Evolutionary conservation across 2,797 vertebrate species (phyloP), one percentile per base, ranked within the genome.

Genomic region (Oceanodroma leucorhoa): DNA sequence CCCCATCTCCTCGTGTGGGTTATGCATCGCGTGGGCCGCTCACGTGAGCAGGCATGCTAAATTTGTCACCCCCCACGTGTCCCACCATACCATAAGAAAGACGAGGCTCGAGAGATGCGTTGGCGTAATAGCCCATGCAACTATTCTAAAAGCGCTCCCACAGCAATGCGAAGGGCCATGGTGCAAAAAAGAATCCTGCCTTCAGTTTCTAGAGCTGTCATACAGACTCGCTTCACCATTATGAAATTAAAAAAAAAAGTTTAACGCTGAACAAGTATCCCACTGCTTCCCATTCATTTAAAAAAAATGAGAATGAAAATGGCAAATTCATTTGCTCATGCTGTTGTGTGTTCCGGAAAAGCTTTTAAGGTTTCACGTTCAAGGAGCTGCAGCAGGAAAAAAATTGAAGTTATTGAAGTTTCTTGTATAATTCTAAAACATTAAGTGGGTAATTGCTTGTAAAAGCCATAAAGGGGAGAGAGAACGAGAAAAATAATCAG

Each of bases 371-470:
- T 71, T 86, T 90, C 75, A 32, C 45, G 36, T 76, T 96, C 88
- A 93, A 94, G 83, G 83, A 86, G 80, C 64, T 93, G 75, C 80
- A 84, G 75, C 90, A 95, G 83, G 62, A 73, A 82, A 77, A 95
- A 87, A 83, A 64, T 61, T 22, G 41, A 43, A 43, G 40, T 77
- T 82, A 48, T 64, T 96, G 91, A 88, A 94, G 58, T 94, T 88
- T 85, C 72, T 83, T 90, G 55, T 93, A 66, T 96, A 90, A 96
- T 94, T 95, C 94, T 80, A 90, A 92, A 94, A 89, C 83, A 84
- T 82, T 88, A 93, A 96, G 81, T 90, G 96, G 93, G 73, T 95
- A 96, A 96, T 96, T 96, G 91, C 85, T 96, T 96, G 80, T 94
- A 94, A 93, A 93, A 96, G 81, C 87, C 81, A 62, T 71, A 48